These are phyloP conservation scores for Columba livia DNA, from an alignment of 2,113 vertebrate genomes.

Conservation along the genomic window DNA sequence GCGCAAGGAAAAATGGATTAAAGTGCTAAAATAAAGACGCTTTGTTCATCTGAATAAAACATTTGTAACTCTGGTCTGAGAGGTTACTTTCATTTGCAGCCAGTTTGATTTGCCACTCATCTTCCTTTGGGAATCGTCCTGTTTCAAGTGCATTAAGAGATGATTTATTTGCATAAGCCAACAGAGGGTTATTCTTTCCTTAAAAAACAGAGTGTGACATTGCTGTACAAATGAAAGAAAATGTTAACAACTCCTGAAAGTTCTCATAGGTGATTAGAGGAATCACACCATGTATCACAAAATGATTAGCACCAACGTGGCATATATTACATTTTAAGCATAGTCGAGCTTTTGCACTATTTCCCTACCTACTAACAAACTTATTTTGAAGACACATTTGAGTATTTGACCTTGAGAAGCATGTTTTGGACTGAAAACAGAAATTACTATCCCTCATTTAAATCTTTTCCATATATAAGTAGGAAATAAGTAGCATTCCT, in stretches of 20 bases:
- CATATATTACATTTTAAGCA: not conserved
- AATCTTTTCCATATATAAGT: not conserved
- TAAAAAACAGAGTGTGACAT: conserved; percentile 6
- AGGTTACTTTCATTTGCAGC: conserved; percentile 60
- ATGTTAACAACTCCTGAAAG: conserved; percentile 54
- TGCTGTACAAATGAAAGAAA: conserved; percentile 59
- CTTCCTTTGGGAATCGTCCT: conserved; percentile 46
- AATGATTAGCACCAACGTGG: not conserved
- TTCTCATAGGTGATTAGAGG: conserved; percentile 51
- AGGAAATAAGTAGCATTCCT: not conserved
- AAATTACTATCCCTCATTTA: not conserved
- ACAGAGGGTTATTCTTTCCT: conserved; percentile 55
- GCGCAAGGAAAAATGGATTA: conserved; percentile 45
- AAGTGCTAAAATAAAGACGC: conserved; percentile 66
- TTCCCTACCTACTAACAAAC: conserved; percentile 26
- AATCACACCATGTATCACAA: conserved; percentile 12
- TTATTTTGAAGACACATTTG: not conserved
- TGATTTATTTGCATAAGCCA: conserved; percentile 72
- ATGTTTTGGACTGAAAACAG: not conserved
- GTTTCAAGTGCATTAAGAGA: conserved; percentile 64
- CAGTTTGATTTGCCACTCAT: conserved; percentile 67
- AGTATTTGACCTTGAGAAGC: not conserved
- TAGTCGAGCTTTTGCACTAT: not conserved
- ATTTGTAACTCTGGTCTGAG: conserved; percentile 57
- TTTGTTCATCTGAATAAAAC: conserved; percentile 71